phyloP scores from a whole-genome alignment of 2,797 vertebrate species.

The Mormyrops attenuatus region DNA sequence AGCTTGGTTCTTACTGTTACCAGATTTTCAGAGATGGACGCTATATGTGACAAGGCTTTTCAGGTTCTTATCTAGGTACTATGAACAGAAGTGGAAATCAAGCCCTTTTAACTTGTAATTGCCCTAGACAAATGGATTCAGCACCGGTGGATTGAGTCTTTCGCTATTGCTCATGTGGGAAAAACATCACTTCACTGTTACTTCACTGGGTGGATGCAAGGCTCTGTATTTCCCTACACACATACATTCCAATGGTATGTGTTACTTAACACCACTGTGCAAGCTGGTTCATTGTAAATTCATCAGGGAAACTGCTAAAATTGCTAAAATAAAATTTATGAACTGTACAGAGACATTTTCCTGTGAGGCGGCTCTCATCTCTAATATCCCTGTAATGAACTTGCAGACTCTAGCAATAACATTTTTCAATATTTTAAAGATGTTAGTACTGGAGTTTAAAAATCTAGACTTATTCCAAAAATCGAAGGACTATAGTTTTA shows the following conservation, averaged over 20 bases:
- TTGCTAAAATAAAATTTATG: conserved; percentile 18
- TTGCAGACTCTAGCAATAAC: neutral
- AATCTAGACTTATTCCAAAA: neutral
- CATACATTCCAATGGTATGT: neutral
- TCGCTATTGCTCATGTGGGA: neutral
- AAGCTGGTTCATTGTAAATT: neutral
- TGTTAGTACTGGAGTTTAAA: neutral
- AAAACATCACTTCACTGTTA: neutral
- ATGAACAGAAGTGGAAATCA: neutral
- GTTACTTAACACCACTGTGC: neutral
- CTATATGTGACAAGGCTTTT: neutral
- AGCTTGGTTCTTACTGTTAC: neutral
- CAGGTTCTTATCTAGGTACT: neutral
- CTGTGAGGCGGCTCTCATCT: neutral
- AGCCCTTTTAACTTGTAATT: no score
- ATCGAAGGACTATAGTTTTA: neutral
- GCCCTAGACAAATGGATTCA: neutral
- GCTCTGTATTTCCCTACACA: neutral
- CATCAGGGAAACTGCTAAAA: conserved; percentile 3
- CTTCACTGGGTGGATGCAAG: neutral
- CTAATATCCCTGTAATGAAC: conserved; percentile 7
- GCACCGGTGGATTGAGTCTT: neutral
- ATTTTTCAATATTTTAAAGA: neutral
- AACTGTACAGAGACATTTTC: neutral
- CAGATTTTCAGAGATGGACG: neutral